A percentile compares a stretch with the other conserved stretches of the same genome.
These are phyloP conservation scores for Villa cingulata DNA, from an alignment of 2,888 invertebrate species.

Conservation along the genomic window DNA sequence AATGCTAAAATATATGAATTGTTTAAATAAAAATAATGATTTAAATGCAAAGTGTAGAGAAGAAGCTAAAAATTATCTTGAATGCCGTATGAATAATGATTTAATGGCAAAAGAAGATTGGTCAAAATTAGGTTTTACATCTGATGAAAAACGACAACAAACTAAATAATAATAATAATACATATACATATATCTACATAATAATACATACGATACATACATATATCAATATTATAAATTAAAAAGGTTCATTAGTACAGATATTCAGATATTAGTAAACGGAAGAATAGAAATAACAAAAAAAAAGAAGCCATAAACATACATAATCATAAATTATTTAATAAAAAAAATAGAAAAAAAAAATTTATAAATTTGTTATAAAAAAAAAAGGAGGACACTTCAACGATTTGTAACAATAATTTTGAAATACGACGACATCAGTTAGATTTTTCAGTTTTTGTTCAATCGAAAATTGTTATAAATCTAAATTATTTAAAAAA, in stretches of 20 bases:
- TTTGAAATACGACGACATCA: too few relatives aligned
- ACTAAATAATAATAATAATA: too few relatives aligned
- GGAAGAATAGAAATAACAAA: background rate
- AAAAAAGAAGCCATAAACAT: background rate
- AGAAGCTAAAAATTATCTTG: conserved; percentile 72
- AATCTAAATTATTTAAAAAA: background rate
- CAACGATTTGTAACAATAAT: too few relatives aligned
- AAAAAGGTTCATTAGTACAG: background rate
- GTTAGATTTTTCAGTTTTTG: too few relatives aligned
- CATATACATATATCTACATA: too few relatives aligned
- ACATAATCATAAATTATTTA: too few relatives aligned
- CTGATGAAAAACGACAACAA: conserved; percentile 14
- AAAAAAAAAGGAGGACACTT: too few relatives aligned
- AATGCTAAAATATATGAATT: conserved; percentile 86
- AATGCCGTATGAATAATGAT: conserved; percentile 89
- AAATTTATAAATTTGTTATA: too few relatives aligned
- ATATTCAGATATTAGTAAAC: background rate
- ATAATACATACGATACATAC: too few relatives aligned
- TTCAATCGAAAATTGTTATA: too few relatives aligned
- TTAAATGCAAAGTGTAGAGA: conserved; percentile 66
- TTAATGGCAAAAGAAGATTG: conserved; percentile 90
- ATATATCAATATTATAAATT: background rate
- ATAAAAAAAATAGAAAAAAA: too few relatives aligned
- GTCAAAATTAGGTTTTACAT: conserved; percentile 65
- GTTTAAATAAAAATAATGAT: conserved; percentile 60